phyloP scores from a whole-genome alignment of 2,888 invertebrate genomes.

The Strigamia transsilvanica region DNA sequence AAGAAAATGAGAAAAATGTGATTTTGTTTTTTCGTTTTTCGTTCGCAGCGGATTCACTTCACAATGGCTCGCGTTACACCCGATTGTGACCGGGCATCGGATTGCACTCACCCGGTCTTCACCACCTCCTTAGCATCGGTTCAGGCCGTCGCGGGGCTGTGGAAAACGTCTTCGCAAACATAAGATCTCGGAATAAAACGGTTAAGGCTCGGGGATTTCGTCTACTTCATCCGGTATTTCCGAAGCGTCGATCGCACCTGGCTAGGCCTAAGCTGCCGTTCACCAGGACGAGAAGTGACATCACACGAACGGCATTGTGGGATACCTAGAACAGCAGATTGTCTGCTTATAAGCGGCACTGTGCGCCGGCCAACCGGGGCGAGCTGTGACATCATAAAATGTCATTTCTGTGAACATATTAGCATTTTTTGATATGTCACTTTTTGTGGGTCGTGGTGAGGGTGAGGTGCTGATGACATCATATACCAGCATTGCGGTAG shows the following conservation, averaged over 20 bases:
- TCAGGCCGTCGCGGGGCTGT: neutral
- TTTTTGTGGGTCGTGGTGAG: neutral
- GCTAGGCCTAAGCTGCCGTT: conserved; percentile 14
- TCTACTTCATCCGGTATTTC: conserved; percentile 6
- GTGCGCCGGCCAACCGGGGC: neutral
- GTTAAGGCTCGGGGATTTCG: neutral
- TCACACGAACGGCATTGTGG: neutral
- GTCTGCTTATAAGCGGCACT: neutral
- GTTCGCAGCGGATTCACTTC: neutral
- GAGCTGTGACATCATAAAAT: neutral
- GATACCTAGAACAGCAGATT: neutral
- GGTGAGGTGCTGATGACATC: neutral
- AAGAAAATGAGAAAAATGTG: neutral
- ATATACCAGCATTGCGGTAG: conserved; percentile 4
- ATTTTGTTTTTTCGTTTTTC: neutral
- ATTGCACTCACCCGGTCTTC: conserved; percentile 9
- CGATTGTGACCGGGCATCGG: neutral
- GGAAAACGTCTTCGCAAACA: neutral
- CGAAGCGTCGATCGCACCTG: neutral
- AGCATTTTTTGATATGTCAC: no score
- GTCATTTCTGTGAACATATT: no score
- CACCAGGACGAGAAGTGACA: conserved; percentile 14
- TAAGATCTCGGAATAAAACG: neutral
- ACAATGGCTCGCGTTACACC: conserved; percentile 13
- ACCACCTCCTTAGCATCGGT: conserved; percentile 12